Evolutionary conservation across 2,888 invertebrate species (phyloP).

Genomic region (Lochmaea capreae): DNA sequence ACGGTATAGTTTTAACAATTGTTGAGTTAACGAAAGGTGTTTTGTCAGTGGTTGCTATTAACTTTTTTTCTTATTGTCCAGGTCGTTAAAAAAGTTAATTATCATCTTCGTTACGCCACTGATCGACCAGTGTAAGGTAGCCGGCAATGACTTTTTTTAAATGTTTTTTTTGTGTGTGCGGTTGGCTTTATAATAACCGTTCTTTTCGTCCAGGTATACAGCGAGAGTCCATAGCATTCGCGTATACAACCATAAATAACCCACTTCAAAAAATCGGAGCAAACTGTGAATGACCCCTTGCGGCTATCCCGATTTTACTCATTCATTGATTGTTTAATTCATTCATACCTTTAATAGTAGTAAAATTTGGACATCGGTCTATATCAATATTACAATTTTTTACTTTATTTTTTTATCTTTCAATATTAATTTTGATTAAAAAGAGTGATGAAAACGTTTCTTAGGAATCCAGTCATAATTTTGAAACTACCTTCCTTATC

Average conservation of each 20-base stretch:
- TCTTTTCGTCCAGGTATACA: conserved; percentile 36
- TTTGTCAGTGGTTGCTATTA: neutral
- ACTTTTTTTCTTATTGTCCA: neutral
- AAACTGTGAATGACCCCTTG: conserved; percentile 36
- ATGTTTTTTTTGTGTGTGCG: conserved; percentile 21
- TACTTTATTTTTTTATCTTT: too few relatives aligned
- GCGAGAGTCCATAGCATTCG: conserved; percentile 20
- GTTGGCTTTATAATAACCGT: conserved; percentile 34
- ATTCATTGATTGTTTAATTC: conserved; percentile 40
- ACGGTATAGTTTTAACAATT: too few relatives aligned
- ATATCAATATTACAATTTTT: too few relatives aligned
- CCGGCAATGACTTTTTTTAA: conserved; percentile 27
- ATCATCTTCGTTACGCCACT: conserved; percentile 20
- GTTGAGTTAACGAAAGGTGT: too few relatives aligned
- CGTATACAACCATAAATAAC: conserved; percentile 32
- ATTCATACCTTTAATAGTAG: conserved; percentile 28
- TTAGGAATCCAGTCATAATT: too few relatives aligned
- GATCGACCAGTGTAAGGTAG: conserved; percentile 21
- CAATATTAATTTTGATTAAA: too few relatives aligned
- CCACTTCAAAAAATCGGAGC: conserved; percentile 35
- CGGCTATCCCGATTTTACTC: conserved; percentile 42
- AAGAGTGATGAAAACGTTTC: too few relatives aligned
- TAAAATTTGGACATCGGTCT: too few relatives aligned
- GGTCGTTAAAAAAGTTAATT: neutral
- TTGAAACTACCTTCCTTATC: too few relatives aligned